phyloP scores from a whole-genome alignment of 2,113 vertebrate species.

The Thamnophis sirtalis region DNA sequence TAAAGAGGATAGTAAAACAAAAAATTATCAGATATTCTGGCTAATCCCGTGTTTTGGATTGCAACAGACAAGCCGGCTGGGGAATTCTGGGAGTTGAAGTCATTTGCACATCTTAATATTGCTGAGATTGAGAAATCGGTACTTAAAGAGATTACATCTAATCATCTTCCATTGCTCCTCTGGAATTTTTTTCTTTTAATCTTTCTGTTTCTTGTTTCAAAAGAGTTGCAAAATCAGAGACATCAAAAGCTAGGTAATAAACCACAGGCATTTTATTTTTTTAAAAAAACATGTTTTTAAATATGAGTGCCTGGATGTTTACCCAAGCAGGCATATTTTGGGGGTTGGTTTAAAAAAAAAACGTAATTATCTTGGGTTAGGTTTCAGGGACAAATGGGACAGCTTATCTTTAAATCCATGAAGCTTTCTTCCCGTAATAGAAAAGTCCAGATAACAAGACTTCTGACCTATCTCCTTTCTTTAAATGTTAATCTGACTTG shows the following conservation, averaged over 20 bases:
- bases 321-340: background rate
- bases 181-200: background rate
- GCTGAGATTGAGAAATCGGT: background rate
- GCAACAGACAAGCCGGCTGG: background rate
- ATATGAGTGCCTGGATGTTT: background rate
- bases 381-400: background rate
- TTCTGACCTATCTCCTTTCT: background rate
- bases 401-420: background rate
- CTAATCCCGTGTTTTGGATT: background rate
- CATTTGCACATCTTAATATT: background rate
- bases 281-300: background rate
- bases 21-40: background rate
- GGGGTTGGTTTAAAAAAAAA: background rate
- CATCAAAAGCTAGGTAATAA: background rate
- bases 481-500: background rate
- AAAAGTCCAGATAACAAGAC: background rate
- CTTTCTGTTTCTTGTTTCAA: background rate
- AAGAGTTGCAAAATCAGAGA: background rate
- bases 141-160: background rate
- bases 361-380: background rate
- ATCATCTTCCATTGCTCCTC: background rate
- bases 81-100: background rate
- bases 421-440: background rate
- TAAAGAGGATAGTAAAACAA: background rate
- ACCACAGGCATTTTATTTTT: background rate